Evolutionary conservation across 1,140 invertebrate genomes (phyloP), one percentile per base, ranked within the genome.

Genomic region (Batillaria attramentaria): DNA sequence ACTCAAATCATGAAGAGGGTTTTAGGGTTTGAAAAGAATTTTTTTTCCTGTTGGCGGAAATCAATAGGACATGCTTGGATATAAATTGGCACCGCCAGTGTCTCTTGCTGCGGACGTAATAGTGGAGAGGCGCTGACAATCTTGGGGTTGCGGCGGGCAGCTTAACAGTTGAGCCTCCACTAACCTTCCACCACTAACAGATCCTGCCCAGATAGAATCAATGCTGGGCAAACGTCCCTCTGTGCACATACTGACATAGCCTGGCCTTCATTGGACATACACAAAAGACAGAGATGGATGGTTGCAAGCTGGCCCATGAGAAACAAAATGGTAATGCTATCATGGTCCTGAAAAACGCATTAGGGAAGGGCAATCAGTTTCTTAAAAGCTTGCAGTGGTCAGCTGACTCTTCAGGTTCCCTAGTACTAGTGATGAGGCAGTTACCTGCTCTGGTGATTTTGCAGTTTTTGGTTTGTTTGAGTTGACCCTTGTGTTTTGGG

Each of bases 141-240:
- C 33, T 62, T 28, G 57, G 33, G n/a, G 57, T n/a, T 62, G 24
- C 57, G n/a, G 24, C n/a, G 10, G 57, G 24, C 57, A 60, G 57
- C 57, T 60, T 60, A 31, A 31, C 57, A 62, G n/a, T 62, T 62
- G n/a, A 62, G 57, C 57, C 24, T 16, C 3, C 8, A 8, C n/a
- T 62, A 62, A 62, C 57, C 57, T 62, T 31, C n/a, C n/a, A 10
- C n/a, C 57, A 62, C 33, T 31, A 62, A 24, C 10, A 31, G 33
- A 28, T 62, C 33, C n/a, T 24, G 37, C 43, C 35, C 24, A 37
- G 65, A 57, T 70, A 24, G 43, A 50, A 69, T 54, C 65, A 78
- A 70, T 78, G 65, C 66, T 60, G 24, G 46, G 68, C 50, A 70
- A 78, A 60, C 70, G 73, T 70, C 54, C 28, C n/a, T 42, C 50